Base-by-base conservation (phyloP, 2,113 vertebrate species). In the Oostethus manadensis region DNA sequence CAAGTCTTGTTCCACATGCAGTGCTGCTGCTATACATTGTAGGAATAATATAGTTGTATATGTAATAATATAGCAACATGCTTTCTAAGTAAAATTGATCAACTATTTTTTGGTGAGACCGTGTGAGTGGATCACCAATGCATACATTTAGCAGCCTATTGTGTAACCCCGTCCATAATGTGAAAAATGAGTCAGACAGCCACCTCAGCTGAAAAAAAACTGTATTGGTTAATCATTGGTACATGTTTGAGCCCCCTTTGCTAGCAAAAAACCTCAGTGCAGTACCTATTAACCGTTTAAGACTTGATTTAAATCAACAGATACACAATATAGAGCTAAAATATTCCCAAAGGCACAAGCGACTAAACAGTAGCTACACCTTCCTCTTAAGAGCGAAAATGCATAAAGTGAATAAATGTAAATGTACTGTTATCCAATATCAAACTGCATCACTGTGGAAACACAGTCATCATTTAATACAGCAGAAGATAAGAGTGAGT, bases 401-500 rank as follows among this genome's bases (percentile, higher is more conserved):
- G 81, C 83, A 89, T 84, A 85, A 14, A 78, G 15, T 73, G 67
- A 86, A 90, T 89, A 88, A 86, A 87, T 87, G n/a, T n/a, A 87
- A 84, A 81, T 84, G 79, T 83, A 79, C 81, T 78, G 80, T 60
- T 58, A 55, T 74, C 73, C 50, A 21, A 68, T 64, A 71, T 87
- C 79, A 80, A 80, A 87, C 71, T 26, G 75, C 56, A 68, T 59
- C 26, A 44, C 20, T 53, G 51, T 33, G 42, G 29, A 58, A 64
- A 55, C 82, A 74, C 81, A 13, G 71, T 74, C 70, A 33, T 84
- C 78, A 85, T 83, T 64, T 66, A 77, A 71, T 59, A 71, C 72
- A 83, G 76, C 81, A 81, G 71, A 79, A 64, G 64, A 70, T 73
- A 81, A 33, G 29, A 33, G 5, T 11, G 11, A 14, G 13, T 42